Base-by-base conservation (phyloP, 2,797 vertebrate species). In the Trachops cirrhosus region DNA sequence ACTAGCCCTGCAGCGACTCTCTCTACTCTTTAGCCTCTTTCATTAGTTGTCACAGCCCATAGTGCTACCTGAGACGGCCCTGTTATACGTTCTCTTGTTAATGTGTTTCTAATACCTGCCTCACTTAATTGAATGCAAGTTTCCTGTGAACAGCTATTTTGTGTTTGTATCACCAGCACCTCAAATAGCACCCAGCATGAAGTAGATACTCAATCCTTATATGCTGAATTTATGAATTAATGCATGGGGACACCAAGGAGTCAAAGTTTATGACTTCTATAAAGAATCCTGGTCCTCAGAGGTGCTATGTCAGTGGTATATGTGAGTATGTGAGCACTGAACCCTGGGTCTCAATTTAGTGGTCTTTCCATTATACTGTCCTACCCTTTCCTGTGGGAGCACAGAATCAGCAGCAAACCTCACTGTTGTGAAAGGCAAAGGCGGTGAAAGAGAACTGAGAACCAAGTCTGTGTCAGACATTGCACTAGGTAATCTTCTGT, bases 1-100 rank as follows among this genome's bases (percentile, higher is more conserved):
- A 3, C 9, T 2, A 18, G 0, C 21, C 50, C 37, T 5, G 3
- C 44, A 11, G 6, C 1, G 2, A 18, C 8, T 37, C 3, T 37
- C 7, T 48, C 44, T 41, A 3, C 68, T 29, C 59, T 57, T 39
- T 29, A 64, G 26, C 29, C 50, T 85, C 50, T 75, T 48, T 19
- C 21, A 18, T 70, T 48, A 41, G 18, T 77, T n/a, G n/a, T 48
- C 57, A 75, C 57, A 75, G 29, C 6, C 52, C 5, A 1, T 11
- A 18, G 18, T 41, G 21, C 59, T 78, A 34, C 4, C 29, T 74
- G 10, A 12, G 29, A 19, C 12, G 54, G 29, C 22, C 71, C 16
- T 39, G 1, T n/a, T 39, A 14, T 2, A 18, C 21, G 2, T n/a
- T 37, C 48, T 89, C 62, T 84, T 70, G 32, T 34, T 79, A 46